Conservation (phyloP, 2,113 vertebrate genomes). For the Dipodomys spectabilis region DNA sequence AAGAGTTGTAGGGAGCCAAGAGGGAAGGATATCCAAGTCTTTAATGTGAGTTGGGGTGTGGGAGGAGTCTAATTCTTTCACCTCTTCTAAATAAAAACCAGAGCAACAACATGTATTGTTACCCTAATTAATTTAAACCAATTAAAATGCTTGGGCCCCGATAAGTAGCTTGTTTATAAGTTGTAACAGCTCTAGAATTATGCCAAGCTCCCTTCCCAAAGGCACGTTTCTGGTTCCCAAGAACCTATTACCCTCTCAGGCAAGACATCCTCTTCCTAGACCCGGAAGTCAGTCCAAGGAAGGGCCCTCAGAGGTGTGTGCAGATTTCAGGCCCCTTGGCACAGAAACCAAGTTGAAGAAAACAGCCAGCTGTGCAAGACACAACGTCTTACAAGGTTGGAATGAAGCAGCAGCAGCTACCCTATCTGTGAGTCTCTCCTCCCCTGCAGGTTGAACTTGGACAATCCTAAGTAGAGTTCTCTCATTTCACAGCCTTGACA, state of each 20-base stretch:
- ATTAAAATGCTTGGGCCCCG: slow-evolving; percentile 58
- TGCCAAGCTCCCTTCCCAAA: slow-evolving; percentile 6
- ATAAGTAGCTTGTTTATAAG: slow-evolving; percentile 64
- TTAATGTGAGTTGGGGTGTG: neutral
- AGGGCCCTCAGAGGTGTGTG: neutral
- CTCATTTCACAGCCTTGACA: neutral
- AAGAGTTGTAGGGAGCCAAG: fast-evolving
- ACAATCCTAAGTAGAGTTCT: neutral
- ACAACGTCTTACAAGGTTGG: neutral
- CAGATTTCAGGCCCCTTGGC: neutral
- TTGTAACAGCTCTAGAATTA: slow-evolving; percentile 1
- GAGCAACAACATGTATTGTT: slow-evolving; percentile 47
- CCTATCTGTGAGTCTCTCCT: neutral
- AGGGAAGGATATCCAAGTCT: neutral
- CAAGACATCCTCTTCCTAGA: neutral
- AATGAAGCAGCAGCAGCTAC: neutral
- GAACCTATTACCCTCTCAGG: neutral
- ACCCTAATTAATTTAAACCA: slow-evolving; percentile 51
- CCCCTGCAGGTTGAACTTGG: neutral
- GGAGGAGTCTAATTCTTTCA: slow-evolving; percentile 24
- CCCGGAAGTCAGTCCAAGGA: neutral
- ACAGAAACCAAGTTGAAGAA: neutral
- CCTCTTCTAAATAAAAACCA: slow-evolving; percentile 32
- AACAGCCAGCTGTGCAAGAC: neutral
- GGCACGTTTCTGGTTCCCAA: neutral